A percentile compares a stretch with the other conserved stretches of the same genome.
Conservation (phyloP, 2,797 vertebrate species). For the Babyrousa celebensis region DNA sequence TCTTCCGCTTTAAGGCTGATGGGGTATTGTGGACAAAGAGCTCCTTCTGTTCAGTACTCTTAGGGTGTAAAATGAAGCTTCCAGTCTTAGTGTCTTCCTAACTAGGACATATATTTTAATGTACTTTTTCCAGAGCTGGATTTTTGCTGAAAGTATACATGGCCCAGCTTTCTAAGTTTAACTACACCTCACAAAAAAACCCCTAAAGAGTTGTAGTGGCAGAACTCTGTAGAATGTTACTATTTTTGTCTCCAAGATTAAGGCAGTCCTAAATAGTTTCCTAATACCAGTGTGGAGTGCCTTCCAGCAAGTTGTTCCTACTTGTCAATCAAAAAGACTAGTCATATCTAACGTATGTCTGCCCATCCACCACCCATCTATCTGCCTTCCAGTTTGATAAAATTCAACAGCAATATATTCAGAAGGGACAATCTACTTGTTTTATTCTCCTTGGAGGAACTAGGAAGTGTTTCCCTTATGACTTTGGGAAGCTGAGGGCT, state of each 20-base stretch:
- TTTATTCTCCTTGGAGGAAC: not conserved
- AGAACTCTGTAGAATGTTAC: slow-evolving; percentile 38
- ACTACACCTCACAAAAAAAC: not conserved
- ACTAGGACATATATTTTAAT: not conserved
- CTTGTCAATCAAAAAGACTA: not conserved
- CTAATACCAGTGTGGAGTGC: not conserved
- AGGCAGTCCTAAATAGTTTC: slow-evolving; percentile 53
- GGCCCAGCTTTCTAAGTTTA: slow-evolving; percentile 5
- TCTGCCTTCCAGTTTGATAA: not conserved
- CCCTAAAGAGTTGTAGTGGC: slow-evolving; percentile 20
- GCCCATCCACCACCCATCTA: not conserved
- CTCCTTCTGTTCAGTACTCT: not conserved
- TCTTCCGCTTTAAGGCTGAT: not conserved
- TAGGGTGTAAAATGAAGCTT: not conserved
- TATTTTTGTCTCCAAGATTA: slow-evolving; percentile 74
- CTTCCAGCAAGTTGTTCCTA: slow-evolving; percentile 2
- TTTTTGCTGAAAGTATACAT: slow-evolving; percentile 28
- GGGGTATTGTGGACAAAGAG: not conserved
- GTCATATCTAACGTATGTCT: not conserved
- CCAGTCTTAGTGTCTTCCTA: not conserved
- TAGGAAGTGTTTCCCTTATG: not conserved
- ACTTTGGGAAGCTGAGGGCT: not conserved
- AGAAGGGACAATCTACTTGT: not conserved
- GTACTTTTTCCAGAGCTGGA: not conserved
- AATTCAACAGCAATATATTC: not conserved